phyloP scores from a whole-genome alignment of 2,797 vertebrate species.

The Merluccius polli region DNA sequence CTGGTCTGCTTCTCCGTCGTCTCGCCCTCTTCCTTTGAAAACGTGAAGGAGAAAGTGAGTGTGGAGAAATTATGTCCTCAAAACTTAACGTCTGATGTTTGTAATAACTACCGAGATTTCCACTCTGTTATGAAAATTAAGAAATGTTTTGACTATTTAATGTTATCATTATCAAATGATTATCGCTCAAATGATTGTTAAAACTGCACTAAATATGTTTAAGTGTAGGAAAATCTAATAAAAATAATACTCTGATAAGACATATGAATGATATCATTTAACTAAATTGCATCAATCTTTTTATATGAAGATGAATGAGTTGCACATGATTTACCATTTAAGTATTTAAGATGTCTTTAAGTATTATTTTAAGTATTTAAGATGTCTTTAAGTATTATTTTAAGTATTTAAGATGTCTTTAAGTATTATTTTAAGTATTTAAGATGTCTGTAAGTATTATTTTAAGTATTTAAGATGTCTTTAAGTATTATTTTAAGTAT shows the following conservation, averaged over 20 bases:
- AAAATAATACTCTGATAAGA: neutral
- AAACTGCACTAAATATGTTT: neutral
- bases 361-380: neutral
- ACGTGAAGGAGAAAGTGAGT: constrained; percentile 79
- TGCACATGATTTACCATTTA: neutral
- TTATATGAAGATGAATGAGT: neutral
- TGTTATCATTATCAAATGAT: neutral
- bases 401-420: neutral
- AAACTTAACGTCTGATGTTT: neutral
- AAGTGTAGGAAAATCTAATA: neutral
- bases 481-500: neutral
- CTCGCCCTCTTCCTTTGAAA: constrained; percentile 80
- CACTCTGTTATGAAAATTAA: neutral
- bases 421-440: neutral
- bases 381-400: neutral
- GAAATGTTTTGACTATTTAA: neutral
- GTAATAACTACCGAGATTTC: neutral
- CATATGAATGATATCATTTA: neutral
- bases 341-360: neutral
- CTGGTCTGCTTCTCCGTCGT: constrained; percentile 81
- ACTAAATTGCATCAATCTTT: neutral
- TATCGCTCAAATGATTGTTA: neutral
- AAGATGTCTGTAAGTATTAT: neutral
- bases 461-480: neutral
- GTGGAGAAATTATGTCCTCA: neutral